Evolutionary conservation across 2,888 invertebrate species (phyloP).

Genomic region (Cristatella mucedo): DNA sequence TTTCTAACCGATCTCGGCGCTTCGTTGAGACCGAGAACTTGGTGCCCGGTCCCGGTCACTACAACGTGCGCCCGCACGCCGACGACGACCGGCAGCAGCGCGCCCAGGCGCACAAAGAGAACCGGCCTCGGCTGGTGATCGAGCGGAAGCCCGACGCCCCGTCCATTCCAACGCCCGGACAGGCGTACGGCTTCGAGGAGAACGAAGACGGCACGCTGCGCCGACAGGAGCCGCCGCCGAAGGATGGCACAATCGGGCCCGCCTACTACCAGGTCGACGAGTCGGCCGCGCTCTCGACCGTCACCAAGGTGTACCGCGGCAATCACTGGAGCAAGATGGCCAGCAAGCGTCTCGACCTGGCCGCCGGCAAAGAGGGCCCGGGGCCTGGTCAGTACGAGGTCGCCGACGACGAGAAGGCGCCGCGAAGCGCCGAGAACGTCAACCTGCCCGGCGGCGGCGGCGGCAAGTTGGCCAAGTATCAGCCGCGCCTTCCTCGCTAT

Average conservation of each 20-base stretch:
- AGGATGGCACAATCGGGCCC: slow-evolving; percentile 33
- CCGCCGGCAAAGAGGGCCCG: slow-evolving; percentile 24
- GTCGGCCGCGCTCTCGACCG: background rate
- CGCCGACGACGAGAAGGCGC: slow-evolving; percentile 18
- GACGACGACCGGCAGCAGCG: background rate
- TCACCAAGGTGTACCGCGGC: slow-evolving; percentile 26
- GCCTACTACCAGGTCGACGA: slow-evolving; percentile 28
- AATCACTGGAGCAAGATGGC: slow-evolving; percentile 32
- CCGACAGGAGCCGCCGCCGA: slow-evolving; percentile 32
- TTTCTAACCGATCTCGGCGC: slow-evolving; percentile 26
- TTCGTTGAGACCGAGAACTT: slow-evolving; percentile 19
- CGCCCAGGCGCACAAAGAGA: background rate
- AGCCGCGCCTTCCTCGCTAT: slow-evolving; percentile 32
- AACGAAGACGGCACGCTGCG: slow-evolving; percentile 34
- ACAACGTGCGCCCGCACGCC: no score
- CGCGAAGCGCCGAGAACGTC: slow-evolving; percentile 20
- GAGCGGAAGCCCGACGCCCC: slow-evolving; percentile 35
- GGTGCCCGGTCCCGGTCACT: slow-evolving; percentile 28
- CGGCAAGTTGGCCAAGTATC: slow-evolving; percentile 19
- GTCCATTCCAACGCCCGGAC: slow-evolving; percentile 35
- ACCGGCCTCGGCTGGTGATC: slow-evolving; percentile 17
- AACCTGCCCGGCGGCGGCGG: slow-evolving; percentile 17
- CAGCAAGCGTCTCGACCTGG: slow-evolving; percentile 24
- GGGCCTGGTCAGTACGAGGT: slow-evolving; percentile 38
- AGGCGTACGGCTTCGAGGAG: slow-evolving; percentile 38